phyloP scores from a whole-genome alignment of 2,888 invertebrate species.

The Drepana falcataria region DNA sequence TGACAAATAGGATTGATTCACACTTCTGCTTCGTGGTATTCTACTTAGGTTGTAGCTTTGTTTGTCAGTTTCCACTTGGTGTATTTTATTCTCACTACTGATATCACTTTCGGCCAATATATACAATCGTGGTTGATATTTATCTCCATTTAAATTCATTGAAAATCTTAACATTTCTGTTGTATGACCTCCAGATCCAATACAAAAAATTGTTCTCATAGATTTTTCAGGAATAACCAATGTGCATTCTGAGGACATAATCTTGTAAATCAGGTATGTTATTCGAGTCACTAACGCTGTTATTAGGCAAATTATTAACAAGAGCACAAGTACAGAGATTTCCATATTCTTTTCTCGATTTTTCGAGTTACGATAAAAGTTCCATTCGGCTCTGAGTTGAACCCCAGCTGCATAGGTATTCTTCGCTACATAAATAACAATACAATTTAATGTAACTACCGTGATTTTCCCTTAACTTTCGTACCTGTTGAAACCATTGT shows the following conservation, averaged over 20 bases:
- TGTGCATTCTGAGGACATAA: conserved; percentile 37
- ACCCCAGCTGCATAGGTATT: no score
- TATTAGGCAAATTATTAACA: conserved; percentile 10
- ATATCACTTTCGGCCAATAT: conserved; percentile 87
- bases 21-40: conserved; percentile 92
- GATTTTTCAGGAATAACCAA: conserved; percentile 27
- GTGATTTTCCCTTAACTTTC: no score
- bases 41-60: conserved; percentile 68
- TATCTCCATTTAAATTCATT: conserved; percentile 77
- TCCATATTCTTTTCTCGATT: neutral
- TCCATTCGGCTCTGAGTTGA: no score
- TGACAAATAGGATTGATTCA: conserved; percentile 90
- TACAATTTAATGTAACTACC: no score
- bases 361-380: no score
- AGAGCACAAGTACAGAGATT: conserved; percentile 1
- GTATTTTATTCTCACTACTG: conserved; percentile 85
- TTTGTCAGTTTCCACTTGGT: conserved; percentile 59
- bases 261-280: conserved; percentile 35
- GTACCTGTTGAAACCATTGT: no score
- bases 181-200: conserved; percentile 95
- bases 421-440: no score
- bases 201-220: conserved; percentile 79
- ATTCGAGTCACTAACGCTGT: conserved; percentile 27
- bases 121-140: conserved; percentile 87
- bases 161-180: conserved; percentile 92